A percentile compares a stretch with the other conserved stretches of the same genome.
These are phyloP conservation scores for Sciurus carolinensis DNA, from an alignment of 2,797 vertebrate genomes.

Conservation along the genomic window DNA sequence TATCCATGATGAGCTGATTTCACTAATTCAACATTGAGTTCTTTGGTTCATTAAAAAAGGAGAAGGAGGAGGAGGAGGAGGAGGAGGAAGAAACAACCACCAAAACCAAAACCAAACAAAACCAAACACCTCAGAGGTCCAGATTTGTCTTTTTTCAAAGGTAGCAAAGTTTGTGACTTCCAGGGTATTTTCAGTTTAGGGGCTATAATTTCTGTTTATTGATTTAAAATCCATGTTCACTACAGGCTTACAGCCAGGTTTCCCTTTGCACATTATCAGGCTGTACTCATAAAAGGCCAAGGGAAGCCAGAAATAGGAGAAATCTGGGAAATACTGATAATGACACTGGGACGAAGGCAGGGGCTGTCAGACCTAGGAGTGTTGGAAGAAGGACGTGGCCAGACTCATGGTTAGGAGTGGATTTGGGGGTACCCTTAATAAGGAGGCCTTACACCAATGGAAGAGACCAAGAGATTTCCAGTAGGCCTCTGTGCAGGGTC, in stretches of 20 bases:
- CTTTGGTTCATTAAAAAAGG: not conserved
- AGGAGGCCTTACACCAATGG: not conserved
- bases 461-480: not conserved
- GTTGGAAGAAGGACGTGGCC: not conserved
- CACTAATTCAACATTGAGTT: not conserved
- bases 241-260: conserved; percentile 39
- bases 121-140: not conserved
- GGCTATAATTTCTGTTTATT: conserved; percentile 69
- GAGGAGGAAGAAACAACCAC: too few species aligned
- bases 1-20: not conserved
- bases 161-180: conserved; percentile 59
- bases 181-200: conserved; percentile 63
- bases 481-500: not conserved
- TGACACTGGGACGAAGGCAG: not conserved
- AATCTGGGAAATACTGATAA: not conserved
- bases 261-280: conserved; percentile 26
- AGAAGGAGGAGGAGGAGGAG: too few species aligned
- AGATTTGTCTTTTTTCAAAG: conserved; percentile 48
- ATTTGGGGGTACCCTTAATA: not conserved
- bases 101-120: too few species aligned
- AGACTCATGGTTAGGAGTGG: not conserved
- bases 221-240: conserved; percentile 51
- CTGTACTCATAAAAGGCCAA: not conserved
- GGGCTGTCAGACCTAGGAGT: not conserved
- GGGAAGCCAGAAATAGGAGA: not conserved